These are phyloP conservation scores for Eurystomus glaucurus DNA, from an alignment of 2,797 vertebrate genomes.

Conservation along the genomic window DNA sequence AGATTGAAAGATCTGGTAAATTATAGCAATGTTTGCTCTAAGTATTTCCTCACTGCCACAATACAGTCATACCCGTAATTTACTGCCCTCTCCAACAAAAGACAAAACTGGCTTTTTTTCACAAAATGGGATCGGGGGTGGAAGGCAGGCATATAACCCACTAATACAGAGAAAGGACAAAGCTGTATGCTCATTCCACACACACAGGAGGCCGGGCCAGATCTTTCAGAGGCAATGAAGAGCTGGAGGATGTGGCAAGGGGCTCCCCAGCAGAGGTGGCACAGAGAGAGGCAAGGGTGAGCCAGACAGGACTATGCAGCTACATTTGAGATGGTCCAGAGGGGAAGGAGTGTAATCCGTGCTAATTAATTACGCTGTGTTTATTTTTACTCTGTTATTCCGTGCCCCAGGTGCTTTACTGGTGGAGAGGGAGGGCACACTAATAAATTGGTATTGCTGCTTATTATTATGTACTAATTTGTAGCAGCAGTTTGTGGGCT, in stretches of 20 bases:
- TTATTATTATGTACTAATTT: slow-evolving; percentile 75
- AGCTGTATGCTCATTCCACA: not conserved
- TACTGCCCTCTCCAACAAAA: not conserved
- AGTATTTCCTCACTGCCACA: not conserved
- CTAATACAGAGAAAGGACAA: not conserved
- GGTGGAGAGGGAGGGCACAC: slow-evolving; percentile 56
- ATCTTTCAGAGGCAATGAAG: not conserved
- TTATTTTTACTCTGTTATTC: slow-evolving; percentile 70
- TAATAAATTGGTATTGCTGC: slow-evolving; percentile 76
- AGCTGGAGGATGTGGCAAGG: not conserved
- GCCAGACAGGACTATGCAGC: not conserved
- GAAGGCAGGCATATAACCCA: not conserved
- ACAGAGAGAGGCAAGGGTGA: not conserved
- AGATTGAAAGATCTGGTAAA: not conserved
- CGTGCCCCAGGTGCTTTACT: slow-evolving; percentile 64
- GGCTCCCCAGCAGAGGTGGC: not conserved
- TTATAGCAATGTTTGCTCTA: not conserved
- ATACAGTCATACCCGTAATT: not conserved
- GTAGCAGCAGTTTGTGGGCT: slow-evolving; percentile 40
- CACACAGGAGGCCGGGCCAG: not conserved
- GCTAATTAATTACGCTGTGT: slow-evolving; percentile 62
- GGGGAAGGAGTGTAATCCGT: slow-evolving; percentile 48
- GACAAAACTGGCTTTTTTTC: not conserved
- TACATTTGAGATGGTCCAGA: slow-evolving; percentile 3
- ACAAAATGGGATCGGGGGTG: not conserved